Evolutionary conservation across 2,888 invertebrate species (phyloP).

Genomic region (Hirudinaria manillensis): DNA sequence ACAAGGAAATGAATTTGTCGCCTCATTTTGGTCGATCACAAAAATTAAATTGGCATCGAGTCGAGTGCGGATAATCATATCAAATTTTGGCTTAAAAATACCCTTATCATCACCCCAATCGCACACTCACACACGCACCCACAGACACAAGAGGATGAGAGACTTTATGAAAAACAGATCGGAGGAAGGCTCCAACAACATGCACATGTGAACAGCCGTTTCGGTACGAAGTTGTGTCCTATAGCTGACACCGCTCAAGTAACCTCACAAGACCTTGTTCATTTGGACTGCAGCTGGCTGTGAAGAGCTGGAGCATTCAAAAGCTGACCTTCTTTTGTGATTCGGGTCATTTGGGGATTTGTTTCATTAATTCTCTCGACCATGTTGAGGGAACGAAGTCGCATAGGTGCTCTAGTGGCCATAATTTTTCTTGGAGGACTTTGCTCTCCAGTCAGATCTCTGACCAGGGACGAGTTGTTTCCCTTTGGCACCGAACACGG

Average conservation of each 20-base stretch:
- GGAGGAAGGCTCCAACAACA: not conserved
- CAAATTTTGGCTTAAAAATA: not conserved
- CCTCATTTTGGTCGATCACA: not conserved
- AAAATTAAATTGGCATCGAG: not conserved
- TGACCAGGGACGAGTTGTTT: slow-evolving; percentile 42
- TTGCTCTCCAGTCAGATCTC: not conserved
- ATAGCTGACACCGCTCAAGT: too few relatives aligned
- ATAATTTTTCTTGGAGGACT: slow-evolving; percentile 2
- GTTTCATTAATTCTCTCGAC: too few relatives aligned
- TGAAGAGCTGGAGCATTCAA: too few relatives aligned
- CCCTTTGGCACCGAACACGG: slow-evolving; percentile 59
- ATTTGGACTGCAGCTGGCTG: too few relatives aligned
- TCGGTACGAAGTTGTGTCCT: too few relatives aligned
- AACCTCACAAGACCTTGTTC: too few relatives aligned
- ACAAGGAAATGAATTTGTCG: not conserved
- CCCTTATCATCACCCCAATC: not conserved
- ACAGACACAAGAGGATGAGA: not conserved
- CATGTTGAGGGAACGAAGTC: too few relatives aligned
- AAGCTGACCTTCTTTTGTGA: too few relatives aligned
- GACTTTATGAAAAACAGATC: slow-evolving; percentile 3
- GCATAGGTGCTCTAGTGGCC: not conserved
- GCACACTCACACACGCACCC: not conserved
- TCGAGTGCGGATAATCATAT: not conserved
- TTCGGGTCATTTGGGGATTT: too few relatives aligned
- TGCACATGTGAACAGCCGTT: not conserved